Evolutionary conservation across 2,113 vertebrate species (phyloP), one percentile per base, ranked within the genome.

Genomic region (Megaceryle torquata): DNA sequence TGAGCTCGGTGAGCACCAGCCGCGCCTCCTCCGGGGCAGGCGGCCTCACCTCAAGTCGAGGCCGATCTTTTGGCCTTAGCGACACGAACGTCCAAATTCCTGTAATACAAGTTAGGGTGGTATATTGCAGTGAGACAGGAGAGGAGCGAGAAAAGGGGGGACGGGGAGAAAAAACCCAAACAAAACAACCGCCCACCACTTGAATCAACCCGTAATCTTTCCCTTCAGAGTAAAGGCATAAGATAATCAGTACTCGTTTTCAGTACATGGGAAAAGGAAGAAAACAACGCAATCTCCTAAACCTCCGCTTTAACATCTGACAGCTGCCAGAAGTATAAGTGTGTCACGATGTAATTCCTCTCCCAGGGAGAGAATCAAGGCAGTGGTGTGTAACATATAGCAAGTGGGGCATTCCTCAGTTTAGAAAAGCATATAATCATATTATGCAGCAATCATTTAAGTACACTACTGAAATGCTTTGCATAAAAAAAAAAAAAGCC

Each of bases 61-160:
- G 43, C 43, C 15, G 43, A 44, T 44, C 43, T 44, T 16, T 44
- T 7, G 43, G 43, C 43, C 43, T 17, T 44, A 44, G 43, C 43
- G 43, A 44, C 13, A 6, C 17, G 2, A 1, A 11, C 2, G 1
- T n/a, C 28, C 8, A 19, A 9, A 10, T 35, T 39, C 16, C n/a
- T 84, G 29, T 33, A 6, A 44, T 44, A 17, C 43, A 44, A 17
- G 43, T 17, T 44, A 15, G 43, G 43, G 43, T 17, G 43, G 43
- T 6, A 7, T 44, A 44, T 16, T 17, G 43, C 43, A 15, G 15
- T 44, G 43, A 44, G 43, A 15, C 43, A 17, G 43, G 43, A 44
- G 37, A 37, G 37, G 37, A 37, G 7, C 37, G 37, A 37, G 37
- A 37, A 37, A 37, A 9, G 43, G 43, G 15, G 43, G 43, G 43